Base-by-base conservation (phyloP, 2,888 invertebrate genomes). In the Limenitis arthemis region DNA sequence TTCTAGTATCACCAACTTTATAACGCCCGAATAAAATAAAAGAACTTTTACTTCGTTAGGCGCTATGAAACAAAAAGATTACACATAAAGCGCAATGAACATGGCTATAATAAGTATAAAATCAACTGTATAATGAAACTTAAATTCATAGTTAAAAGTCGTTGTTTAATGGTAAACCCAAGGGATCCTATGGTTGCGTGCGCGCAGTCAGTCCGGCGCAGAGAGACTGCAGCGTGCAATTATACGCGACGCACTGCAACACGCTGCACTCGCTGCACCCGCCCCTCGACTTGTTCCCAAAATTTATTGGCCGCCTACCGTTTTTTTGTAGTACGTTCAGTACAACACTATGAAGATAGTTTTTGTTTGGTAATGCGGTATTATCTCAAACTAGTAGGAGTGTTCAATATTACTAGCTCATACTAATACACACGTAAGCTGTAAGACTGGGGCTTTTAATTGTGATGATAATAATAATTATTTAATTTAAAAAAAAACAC, bases 241-340 rank as follows among this genome's bases (percentile, higher is more conserved):
- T 75, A 73, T 74, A 66, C 74, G 69, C 71, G 67, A 65, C 71
- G 67, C 69, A 69, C 67, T 71, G 72, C 77, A 69, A 66, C 69
- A 72, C 77, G 66, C 63, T 72, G 75, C 79, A 69, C 65, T 79
- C 81, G 80, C 77, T 72, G 65, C 72, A 71, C 81, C 79, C 81
- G 81, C 83, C 83, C 82, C 84, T 80, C 82, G 64, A 59, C 77
- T 74, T 72, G 79, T 77, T 83, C 79, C 79, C 77, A 78, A 79
- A 64, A 76, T 85, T 85, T 84, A 84, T 84, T 84, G 80, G 82
- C 70, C 73, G 80, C 73, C 79, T 80, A 79, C 72, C 78, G 67
- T 37, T 85, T 86, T 86, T 85, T 86, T 84, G 77, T 78, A 60
- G 68, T 60, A 67, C 73, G 77, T 72, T 72, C 75, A 79, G 79